Base-by-base conservation (phyloP, 2,888 invertebrate genomes). In the Opisthograptis luteolata region DNA sequence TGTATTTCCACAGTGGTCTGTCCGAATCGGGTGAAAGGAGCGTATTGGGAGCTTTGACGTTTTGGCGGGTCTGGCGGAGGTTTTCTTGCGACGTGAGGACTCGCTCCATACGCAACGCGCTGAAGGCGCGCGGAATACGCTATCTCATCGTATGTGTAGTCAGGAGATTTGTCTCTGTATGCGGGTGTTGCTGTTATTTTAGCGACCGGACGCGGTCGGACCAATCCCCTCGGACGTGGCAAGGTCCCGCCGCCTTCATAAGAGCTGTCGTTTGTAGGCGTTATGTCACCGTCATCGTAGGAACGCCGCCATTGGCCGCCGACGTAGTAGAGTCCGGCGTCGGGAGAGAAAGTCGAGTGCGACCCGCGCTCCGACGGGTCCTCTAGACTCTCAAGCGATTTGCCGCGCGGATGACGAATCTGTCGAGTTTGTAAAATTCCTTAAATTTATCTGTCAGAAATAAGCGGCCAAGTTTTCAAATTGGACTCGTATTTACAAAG, bases 201-300 rank as follows among this genome's bases (percentile, higher is more conserved):
- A 5, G 96, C 96, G 8, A 96, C 94, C 0, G 96, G 96, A 37
- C 96, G 91, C 3, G 96, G 96, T 52, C 96, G 93, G 14, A 96
- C 95, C 8, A 95, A 88, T 0, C 95, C 95, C 58, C 96, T 91
- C 2, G 97, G 97, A 44, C 98, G 93, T 0, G 97, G 97, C 54
- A 98, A 81, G 0, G 98, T 98, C 4, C 97, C 97, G 1, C 96
- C 95, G 0, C 96, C 96, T 65, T 95, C 95, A 65, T 91, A 89
- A 0, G 82, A 79, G 52, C 79, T 76, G 59, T 97, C 97, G 75
- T 97, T 97, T 34, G 97, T 97, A 8, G 89, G 89, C 20, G 97
- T 97, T 58, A 97, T 95, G 80, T 97, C 97, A 10, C 97, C 97
- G 75, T 97, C 97, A 79, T 97, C 97, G 78, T 96, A 96, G 55